These are phyloP conservation scores for Lepidurus arcticus DNA, from an alignment of 1,140 invertebrate species.

Conservation along the genomic window DNA sequence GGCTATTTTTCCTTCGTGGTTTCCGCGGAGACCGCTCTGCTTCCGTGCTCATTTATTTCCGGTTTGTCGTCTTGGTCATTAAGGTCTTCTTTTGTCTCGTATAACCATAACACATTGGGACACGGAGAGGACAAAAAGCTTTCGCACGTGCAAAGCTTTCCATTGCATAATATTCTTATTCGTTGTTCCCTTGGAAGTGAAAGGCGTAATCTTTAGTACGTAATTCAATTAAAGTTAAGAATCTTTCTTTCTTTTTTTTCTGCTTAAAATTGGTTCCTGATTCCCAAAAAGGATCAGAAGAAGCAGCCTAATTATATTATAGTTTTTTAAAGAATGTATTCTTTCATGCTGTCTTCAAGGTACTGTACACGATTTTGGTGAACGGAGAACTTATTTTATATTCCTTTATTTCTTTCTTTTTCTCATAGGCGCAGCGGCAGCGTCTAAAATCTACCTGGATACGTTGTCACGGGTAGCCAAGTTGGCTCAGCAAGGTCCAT, in stretches of 20 bases:
- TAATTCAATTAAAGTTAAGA: constrained; percentile 12
- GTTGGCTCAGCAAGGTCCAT: constrained; percentile 78
- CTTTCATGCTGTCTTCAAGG: neutral
- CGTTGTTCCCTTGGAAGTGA: neutral
- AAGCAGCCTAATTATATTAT: neutral
- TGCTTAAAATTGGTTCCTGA: neutral
- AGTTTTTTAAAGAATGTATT: neutral
- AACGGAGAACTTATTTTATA: neutral
- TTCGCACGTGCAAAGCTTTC: neutral
- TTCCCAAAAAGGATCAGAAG: neutral
- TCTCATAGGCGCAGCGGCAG: constrained; percentile 72
- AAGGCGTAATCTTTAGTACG: neutral
- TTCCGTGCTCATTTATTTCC: no score
- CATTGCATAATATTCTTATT: neutral
- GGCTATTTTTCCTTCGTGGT: no score
- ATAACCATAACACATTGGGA: neutral
- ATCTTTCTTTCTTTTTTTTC: neutral
- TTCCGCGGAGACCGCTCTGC: no score
- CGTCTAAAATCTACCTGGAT: constrained; percentile 77
- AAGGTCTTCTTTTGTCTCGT: no score
- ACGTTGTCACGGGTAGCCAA: constrained; percentile 75
- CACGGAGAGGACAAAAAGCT: neutral
- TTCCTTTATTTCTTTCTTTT: constrained; percentile 37
- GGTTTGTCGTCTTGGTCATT: no score
- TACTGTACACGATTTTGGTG: neutral